Evolutionary conservation across 2,888 invertebrate species (phyloP).

Genomic region (Brenthis daphne): DNA sequence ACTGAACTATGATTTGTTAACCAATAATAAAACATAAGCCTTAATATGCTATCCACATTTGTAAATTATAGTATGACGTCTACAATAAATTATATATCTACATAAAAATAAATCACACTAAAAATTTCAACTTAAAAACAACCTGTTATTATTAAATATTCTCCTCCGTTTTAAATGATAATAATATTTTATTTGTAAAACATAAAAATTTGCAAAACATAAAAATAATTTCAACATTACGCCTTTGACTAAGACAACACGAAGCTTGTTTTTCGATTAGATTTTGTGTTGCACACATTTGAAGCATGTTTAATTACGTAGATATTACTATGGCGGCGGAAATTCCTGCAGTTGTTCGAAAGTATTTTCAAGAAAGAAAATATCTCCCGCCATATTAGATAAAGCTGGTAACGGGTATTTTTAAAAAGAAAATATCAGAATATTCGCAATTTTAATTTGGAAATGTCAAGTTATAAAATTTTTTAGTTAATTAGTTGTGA

Average conservation of each 20-base stretch:
- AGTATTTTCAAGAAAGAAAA: conserved; percentile 47
- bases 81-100: conserved; percentile 8
- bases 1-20: background rate
- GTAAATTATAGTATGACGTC: background rate
- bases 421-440: conserved; percentile 22
- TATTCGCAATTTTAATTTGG: conserved; percentile 8
- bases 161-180: conserved; percentile 18
- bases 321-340: conserved; percentile 37
- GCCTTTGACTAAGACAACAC: background rate
- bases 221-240: conserved; percentile 15
- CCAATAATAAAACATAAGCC: too few species aligned
- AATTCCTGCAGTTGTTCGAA: conserved; percentile 43
- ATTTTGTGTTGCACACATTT: conserved; percentile 21
- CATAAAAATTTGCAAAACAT: conserved; percentile 18
- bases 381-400: conserved; percentile 37
- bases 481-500: too few species aligned
- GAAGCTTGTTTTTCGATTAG: conserved; percentile 18
- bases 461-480: too few species aligned
- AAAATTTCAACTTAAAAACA: conserved; percentile 7
- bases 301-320: conserved; percentile 29
- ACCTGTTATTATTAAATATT: conserved; percentile 10
- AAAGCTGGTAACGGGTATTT: conserved; percentile 31
- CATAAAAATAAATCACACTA: conserved; percentile 13
- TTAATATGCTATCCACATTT: background rate
- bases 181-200: conserved; percentile 19